Evolutionary conservation across 1,140 invertebrate species (phyloP).

Genomic region (Platyscapa corneri): DNA sequence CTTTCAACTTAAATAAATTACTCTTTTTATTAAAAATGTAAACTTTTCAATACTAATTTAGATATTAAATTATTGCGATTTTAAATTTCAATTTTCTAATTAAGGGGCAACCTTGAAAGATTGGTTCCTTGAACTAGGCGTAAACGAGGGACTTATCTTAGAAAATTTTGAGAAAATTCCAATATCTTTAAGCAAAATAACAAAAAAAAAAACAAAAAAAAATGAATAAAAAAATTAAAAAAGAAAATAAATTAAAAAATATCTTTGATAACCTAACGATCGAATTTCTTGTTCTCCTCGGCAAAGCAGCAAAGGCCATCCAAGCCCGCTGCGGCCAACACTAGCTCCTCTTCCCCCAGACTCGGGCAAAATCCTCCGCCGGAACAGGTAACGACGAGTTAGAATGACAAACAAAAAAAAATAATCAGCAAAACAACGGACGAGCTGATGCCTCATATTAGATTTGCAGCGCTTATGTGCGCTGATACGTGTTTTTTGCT

Average conservation of each 20-base stretch:
- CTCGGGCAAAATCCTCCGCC: constrained; percentile 76
- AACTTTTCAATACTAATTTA: constrained; percentile 8
- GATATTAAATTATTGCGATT: neutral
- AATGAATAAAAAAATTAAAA: neutral
- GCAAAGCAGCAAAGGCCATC: constrained; percentile 76
- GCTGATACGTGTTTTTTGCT: constrained; percentile 51
- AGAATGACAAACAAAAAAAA: constrained; percentile 48
- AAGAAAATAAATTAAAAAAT: constrained; percentile 8
- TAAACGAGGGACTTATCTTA: constrained; percentile 3
- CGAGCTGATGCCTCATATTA: no score
- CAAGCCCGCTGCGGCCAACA: constrained; percentile 76
- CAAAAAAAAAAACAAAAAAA: neutral
- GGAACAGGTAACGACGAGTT: constrained; percentile 77
- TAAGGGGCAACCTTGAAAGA: neutral
- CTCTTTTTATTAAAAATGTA: neutral
- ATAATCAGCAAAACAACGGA: constrained; percentile 22
- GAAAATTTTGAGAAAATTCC: constrained; percentile 8
- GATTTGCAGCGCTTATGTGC: no score
- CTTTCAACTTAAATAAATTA: neutral
- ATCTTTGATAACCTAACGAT: constrained; percentile 62
- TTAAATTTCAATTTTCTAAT: constrained; percentile 27
- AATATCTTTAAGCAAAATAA: constrained; percentile 10
- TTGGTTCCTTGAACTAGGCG: neutral
- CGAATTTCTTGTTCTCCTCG: constrained; percentile 72
- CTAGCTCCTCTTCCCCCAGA: constrained; percentile 75